Percentiles rank a stretch among this genome's conserved stretches.
Evolutionary conservation across 2,113 vertebrate species (phyloP).

Genomic region (Cinclus cinclus): DNA sequence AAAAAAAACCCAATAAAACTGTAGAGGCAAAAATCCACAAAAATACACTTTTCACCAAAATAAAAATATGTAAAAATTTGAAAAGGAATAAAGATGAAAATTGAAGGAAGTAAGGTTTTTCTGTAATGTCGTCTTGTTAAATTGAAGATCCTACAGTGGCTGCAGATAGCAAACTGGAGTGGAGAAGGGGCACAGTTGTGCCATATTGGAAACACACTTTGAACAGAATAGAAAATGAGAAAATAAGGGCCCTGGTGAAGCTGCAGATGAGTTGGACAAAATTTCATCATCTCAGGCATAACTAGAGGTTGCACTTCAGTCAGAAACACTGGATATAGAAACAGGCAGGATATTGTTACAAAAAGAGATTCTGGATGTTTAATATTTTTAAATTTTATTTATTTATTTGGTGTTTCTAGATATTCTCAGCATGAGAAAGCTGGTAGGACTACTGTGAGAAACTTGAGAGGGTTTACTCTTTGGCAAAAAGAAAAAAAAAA

Average conservation of each 20-base stretch:
- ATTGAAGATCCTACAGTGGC: not conserved
- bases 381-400: not conserved
- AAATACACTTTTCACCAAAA: not conserved
- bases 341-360: not conserved
- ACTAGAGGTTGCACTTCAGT: not conserved
- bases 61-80: not conserved
- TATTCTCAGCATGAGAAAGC: not conserved
- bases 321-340: not conserved
- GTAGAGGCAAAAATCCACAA: not conserved
- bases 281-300: not conserved
- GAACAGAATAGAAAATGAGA: not conserved
- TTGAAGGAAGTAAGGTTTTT: not conserved
- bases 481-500: not conserved
- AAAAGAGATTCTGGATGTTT: not conserved
- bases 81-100: not conserved
- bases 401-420: not conserved
- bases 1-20: fast-evolving
- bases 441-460: not conserved
- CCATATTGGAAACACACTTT: not conserved
- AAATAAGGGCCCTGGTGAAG: not conserved
- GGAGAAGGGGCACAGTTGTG: not conserved
- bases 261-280: not conserved
- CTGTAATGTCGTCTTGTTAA: not conserved
- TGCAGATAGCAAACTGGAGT: not conserved
- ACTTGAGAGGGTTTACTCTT: not conserved